Percentiles rank a stretch among this genome's conserved stretches.
These are phyloP conservation scores for Catalaphyllia jardinei DNA, from an alignment of 64 coral and sea anemone species.

Conservation along the genomic window DNA sequence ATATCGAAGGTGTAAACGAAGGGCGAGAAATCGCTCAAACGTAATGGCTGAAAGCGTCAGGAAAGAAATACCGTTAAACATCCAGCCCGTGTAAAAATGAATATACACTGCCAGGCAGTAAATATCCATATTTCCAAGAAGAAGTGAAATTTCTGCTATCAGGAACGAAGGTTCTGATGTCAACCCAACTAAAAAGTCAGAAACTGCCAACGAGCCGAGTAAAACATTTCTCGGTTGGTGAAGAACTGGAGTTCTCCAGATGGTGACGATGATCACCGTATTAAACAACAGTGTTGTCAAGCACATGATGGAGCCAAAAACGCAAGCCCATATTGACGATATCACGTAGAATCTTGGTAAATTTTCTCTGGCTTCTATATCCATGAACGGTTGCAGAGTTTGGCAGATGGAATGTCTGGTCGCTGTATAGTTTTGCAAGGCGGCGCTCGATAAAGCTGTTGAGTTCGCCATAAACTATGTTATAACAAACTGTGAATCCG, in stretches of 20 bases:
- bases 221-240: constrained; percentile 57
- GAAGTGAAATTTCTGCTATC: constrained; percentile 3
- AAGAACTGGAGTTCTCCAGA: constrained; percentile 47
- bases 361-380: neutral
- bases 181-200: constrained; percentile 71
- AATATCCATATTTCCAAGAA: constrained; percentile 37
- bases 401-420: neutral
- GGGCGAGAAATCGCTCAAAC: constrained; percentile 71
- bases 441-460: neutral
- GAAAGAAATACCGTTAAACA: constrained; percentile 80
- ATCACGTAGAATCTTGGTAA: constrained; percentile 5
- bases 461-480: neutral
- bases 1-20: constrained; percentile 74
- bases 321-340: neutral
- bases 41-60: constrained; percentile 80
- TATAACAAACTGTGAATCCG: neutral
- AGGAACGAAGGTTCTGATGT: constrained; percentile 56
- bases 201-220: constrained; percentile 62
- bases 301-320: neutral
- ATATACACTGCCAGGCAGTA: constrained; percentile 43
- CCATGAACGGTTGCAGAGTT: constrained; percentile 11
- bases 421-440: neutral
- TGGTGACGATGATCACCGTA: constrained; percentile 33
- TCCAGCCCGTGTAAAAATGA: constrained; percentile 55
- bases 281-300: constrained; percentile 43